Conservation (phyloP, 2,113 vertebrate genomes). For the Callionymus lyra region DNA sequence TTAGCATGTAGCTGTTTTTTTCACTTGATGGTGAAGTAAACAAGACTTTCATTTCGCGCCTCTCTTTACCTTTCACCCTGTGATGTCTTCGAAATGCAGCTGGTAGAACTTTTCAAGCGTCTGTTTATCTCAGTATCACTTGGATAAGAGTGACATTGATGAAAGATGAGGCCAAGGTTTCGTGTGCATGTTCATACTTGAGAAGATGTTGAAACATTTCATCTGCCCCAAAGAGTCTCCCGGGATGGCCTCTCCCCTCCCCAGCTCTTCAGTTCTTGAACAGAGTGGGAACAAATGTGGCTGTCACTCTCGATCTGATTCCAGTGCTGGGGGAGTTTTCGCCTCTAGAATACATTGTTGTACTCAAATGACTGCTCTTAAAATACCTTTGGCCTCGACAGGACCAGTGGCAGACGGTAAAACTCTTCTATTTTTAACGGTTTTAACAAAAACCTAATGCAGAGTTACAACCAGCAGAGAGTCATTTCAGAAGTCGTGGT, state of each 20-base stretch:
- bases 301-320: constrained; percentile 48
- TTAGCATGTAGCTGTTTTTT: constrained; percentile 1
- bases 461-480: too few relatives aligned
- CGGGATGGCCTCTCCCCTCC: constrained; percentile 16
- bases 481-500: constrained; percentile 2
- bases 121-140: too few relatives aligned
- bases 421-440: not conserved
- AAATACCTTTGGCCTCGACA: constrained; percentile 27
- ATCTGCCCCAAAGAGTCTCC: constrained; percentile 31
- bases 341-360: constrained; percentile 19
- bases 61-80: too few relatives aligned
- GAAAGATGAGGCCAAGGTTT: constrained; percentile 7
- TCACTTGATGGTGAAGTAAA: constrained; percentile 1
- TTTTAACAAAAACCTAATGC: too few relatives aligned
- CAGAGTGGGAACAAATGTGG: constrained; percentile 23
- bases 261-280: constrained; percentile 10
- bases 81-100: too few relatives aligned
- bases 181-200: constrained; percentile 7
- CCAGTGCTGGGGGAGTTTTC: constrained; percentile 8
- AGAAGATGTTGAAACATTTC: constrained; percentile 25
- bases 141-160: not conserved
- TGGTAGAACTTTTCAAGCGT: too few relatives aligned
- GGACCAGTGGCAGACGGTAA: constrained; percentile 9
- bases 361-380: constrained; percentile 14
- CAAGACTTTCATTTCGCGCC: not conserved